Evolutionary conservation across 2,888 invertebrate genomes (phyloP), one percentile per base, ranked within the genome.

Genomic region (Amiota communis): DNA sequence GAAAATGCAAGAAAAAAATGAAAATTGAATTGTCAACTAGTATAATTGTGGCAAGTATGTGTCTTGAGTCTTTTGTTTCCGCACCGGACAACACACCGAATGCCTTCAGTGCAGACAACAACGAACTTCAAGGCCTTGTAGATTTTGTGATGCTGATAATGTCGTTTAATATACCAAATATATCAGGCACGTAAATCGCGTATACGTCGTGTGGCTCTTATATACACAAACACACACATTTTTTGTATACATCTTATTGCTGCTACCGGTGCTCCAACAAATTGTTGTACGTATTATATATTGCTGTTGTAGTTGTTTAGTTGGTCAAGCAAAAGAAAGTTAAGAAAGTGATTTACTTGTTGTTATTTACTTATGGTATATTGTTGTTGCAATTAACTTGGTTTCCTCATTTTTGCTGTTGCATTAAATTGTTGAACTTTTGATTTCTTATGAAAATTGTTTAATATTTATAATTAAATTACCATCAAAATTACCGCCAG

Each of bases 121-220:
- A 13, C 8, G 2, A 2, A 11, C n/a, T 36, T 12, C 63, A 61
- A 23, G 10, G 49, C 65, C 65, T 65, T 23, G 49, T 49, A 15
- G 15, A 48, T 57, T 72, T 57, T 67, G 15, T 20, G 12, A 13
- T n/a, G 36, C 57, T 67, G 72, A 79, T 79, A 79, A 79, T 76
- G 76, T 76, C 75, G 75, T 75, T 76, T 71, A 73, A 73, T 74
- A 75, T 70, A 71, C 74, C 69, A 74, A 74, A 36, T 36, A 73
- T 74, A 71, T 71, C 71, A 36, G 49, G 67, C 77, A 76, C 74
- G 75, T 74, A 75, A 76, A 78, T 78, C 76, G 74, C 73, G 75
- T 72, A 79, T 73, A 75, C 71, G 72, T 61, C 72, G 51, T 8
- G 72, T 68, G 64, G n/a, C 36, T 36, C 6, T 36, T 6, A 36